These are phyloP conservation scores for Lepidostoma basale DNA, from an alignment of 1,140 invertebrate genomes.

Conservation along the genomic window DNA sequence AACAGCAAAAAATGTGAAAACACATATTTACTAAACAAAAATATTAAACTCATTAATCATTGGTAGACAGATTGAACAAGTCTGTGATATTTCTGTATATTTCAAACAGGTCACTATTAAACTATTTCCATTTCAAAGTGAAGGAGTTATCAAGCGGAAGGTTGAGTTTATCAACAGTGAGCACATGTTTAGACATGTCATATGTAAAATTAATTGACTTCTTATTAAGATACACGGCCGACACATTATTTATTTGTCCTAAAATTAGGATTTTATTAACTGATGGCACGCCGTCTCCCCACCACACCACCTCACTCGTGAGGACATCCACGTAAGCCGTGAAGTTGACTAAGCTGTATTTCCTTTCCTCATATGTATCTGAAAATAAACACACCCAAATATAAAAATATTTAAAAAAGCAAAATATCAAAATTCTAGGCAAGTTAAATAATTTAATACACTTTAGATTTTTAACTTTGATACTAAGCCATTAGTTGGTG, in stretches of 20 bases:
- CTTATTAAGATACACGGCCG: constrained; percentile 50
- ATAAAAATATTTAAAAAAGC: neutral
- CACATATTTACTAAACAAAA: no score
- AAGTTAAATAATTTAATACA: no score
- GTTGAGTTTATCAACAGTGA: constrained; percentile 50
- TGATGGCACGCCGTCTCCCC: constrained; percentile 60
- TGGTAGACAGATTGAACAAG: no score
- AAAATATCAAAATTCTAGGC: neutral
- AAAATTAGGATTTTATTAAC: constrained; percentile 51
- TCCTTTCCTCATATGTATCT: constrained; percentile 67
- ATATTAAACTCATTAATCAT: no score
- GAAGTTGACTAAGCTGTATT: constrained; percentile 67
- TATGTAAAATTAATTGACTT: constrained; percentile 50
- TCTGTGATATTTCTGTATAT: no score
- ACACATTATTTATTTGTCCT: constrained; percentile 48
- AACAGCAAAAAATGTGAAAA: no score
- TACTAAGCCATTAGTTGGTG: no score
- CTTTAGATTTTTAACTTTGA: no score
- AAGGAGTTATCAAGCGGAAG: constrained; percentile 53
- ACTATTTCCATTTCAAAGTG: constrained; percentile 50
- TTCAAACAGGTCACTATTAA: no score
- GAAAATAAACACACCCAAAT: constrained; percentile 35
- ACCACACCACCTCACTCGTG: constrained; percentile 56
- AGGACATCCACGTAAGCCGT: constrained; percentile 57
- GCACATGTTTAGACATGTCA: constrained; percentile 46